Conservation (phyloP, 1,140 invertebrate species). For the Heliconius congener region DNA sequence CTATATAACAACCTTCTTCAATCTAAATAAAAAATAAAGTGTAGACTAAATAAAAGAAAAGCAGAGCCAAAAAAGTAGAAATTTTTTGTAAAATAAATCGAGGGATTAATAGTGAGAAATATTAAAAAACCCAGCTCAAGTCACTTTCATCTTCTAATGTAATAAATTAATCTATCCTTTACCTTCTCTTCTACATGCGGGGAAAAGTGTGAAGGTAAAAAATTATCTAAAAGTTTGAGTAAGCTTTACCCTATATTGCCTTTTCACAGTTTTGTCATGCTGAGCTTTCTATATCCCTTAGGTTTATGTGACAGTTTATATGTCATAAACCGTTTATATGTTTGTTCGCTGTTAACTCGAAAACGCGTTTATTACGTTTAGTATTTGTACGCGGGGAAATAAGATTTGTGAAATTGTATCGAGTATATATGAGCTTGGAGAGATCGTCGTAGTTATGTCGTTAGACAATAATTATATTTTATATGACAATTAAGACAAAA, state of each 20-base stretch:
- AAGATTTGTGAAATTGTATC: neutral
- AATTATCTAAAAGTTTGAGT: neutral
- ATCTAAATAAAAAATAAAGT: too few relatives aligned
- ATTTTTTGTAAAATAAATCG: too few relatives aligned
- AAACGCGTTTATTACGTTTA: constrained; percentile 16
- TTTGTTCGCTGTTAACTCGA: constrained; percentile 7
- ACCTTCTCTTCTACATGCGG: too few relatives aligned
- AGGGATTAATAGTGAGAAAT: too few relatives aligned
- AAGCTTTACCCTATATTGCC: neutral
- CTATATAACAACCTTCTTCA: too few relatives aligned
- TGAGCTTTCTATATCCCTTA: constrained; percentile 11
- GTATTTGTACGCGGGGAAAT: neutral
- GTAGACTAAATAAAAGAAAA: too few relatives aligned
- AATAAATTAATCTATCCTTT: too few relatives aligned
- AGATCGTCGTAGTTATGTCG: neutral
- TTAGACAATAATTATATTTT: neutral
- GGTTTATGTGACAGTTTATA: constrained; percentile 22
- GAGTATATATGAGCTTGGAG: neutral
- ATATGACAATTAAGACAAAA: too few relatives aligned
- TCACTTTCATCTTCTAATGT: too few relatives aligned
- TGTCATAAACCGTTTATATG: constrained; percentile 30
- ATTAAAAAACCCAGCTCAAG: too few relatives aligned
- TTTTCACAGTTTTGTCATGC: neutral
- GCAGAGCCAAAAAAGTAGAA: too few relatives aligned
- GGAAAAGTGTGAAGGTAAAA: neutral